Conservation (phyloP, 1,140 invertebrate species). For the Bathynomus jamesi region DNA sequence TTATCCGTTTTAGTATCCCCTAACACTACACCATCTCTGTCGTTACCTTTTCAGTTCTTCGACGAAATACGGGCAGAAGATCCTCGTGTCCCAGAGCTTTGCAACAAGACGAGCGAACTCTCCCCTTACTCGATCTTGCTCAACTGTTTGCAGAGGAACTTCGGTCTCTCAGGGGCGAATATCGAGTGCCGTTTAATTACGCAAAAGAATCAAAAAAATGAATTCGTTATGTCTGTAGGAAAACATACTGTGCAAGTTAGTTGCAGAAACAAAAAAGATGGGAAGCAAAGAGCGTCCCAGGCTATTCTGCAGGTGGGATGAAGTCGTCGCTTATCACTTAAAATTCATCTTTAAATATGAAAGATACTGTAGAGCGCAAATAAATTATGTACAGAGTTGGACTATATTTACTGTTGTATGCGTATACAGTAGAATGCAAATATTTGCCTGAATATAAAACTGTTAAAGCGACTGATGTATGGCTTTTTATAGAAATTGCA, state of each 20-base stretch:
- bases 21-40: too few species aligned
- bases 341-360: not conserved
- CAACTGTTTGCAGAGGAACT: slow-evolving; percentile 85
- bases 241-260: slow-evolving; percentile 79
- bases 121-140: slow-evolving; percentile 86
- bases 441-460: too few species aligned
- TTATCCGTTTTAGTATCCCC: too few species aligned
- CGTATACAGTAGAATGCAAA: not conserved
- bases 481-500: slow-evolving; percentile 64
- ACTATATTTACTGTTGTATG: not conserved
- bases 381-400: not conserved
- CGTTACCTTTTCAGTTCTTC: slow-evolving; percentile 60
- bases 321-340: not conserved
- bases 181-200: slow-evolving; percentile 82
- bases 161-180: slow-evolving; percentile 78
- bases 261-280: slow-evolving; percentile 93
- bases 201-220: slow-evolving; percentile 83
- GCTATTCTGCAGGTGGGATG: slow-evolving; percentile 76
- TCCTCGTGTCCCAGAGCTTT: slow-evolving; percentile 85
- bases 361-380: not conserved
- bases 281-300: slow-evolving; percentile 93
- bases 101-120: slow-evolving; percentile 87
- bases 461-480: too few species aligned
- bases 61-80: slow-evolving; percentile 89
- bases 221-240: slow-evolving; percentile 89